phyloP scores from a whole-genome alignment of 2,888 invertebrate species.

The Eudasyphora cyanicolor region DNA sequence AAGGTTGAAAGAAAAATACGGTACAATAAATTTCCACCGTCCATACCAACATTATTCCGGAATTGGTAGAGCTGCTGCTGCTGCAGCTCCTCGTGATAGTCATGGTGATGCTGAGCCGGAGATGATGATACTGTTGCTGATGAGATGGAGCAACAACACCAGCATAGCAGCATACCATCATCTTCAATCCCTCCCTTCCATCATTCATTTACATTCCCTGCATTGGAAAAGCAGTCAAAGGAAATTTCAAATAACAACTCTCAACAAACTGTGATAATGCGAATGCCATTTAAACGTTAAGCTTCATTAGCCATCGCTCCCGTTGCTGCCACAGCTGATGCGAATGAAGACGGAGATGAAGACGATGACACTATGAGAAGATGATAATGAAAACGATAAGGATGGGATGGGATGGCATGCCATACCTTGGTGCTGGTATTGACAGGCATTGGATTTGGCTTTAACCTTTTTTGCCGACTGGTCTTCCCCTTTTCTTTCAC shows the following conservation, averaged over 20 bases:
- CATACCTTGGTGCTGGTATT: not conserved
- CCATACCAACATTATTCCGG: not conserved
- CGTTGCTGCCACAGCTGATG: not conserved
- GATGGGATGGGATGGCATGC: not conserved
- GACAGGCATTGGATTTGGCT: not conserved
- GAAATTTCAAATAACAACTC: not conserved
- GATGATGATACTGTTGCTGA: not conserved
- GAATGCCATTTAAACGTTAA: constrained; percentile 42
- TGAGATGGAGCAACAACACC: not conserved
- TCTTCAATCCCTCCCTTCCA: not conserved
- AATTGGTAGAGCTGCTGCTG: not conserved
- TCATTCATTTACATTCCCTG: not conserved
- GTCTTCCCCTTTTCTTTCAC: not conserved
- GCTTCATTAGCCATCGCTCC: constrained; percentile 43
- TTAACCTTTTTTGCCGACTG: not conserved
- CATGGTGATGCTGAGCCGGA: no score
- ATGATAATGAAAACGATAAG: not conserved
- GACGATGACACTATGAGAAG: not conserved
- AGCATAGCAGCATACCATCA: not conserved
- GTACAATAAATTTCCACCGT: not conserved
- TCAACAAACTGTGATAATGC: not conserved
- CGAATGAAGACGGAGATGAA: not conserved
- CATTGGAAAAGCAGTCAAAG: not conserved
- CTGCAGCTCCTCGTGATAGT: no score
- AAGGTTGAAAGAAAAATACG: not conserved